Evolutionary conservation across 92 coral and sea anemone species (phyloP), one percentile per base, ranked within the genome.

Genomic region (Zoanthus solanderi): DNA sequence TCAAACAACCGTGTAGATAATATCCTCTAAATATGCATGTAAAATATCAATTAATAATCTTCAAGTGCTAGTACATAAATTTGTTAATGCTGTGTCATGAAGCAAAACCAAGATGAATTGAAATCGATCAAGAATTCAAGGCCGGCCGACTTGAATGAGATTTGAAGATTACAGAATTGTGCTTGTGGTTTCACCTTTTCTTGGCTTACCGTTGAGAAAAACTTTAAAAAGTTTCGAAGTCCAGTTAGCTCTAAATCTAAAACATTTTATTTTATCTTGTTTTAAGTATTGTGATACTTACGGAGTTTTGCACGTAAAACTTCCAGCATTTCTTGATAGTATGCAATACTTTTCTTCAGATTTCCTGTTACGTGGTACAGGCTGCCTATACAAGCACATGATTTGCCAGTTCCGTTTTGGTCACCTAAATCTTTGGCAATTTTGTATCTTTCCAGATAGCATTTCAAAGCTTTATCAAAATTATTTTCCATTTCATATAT

Each of bases 271-370:
- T 63, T 16, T 63, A 16, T 23, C 23, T 23, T 23, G 23, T 37
- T 37, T 37, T 4, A 37, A 37, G 7, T 23, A 30, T 66, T 18
- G 0, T 23, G 10, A 67, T 72, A 95, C 99, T 89, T 95, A 97
- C 99, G 83, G 34, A 97, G 93, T 89, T 97, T 97, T 31, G 93
- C 96, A 15, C 99, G 88, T 15, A 97, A 84, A 50, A 94, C 93
- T 29, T 84, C 85, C 72, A 97, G 88, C 97, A 97, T 90, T 78
- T 97, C 98, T 48, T 95, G 93, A 82, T 95, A 95, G 56, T 89
- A 95, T 4, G 78, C 87, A 14, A 95, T 91, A 67, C 96, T 93
- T 18, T 91, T 85, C 77, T 89, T 91, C 56, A 95, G 81, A 12
- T 95, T 91, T 32, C 98, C 98, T 68, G 87, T 67, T 32, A 93